Evolutionary conservation across 1,140 invertebrate species (phyloP).

Genomic region (Palaemon carinicauda): DNA sequence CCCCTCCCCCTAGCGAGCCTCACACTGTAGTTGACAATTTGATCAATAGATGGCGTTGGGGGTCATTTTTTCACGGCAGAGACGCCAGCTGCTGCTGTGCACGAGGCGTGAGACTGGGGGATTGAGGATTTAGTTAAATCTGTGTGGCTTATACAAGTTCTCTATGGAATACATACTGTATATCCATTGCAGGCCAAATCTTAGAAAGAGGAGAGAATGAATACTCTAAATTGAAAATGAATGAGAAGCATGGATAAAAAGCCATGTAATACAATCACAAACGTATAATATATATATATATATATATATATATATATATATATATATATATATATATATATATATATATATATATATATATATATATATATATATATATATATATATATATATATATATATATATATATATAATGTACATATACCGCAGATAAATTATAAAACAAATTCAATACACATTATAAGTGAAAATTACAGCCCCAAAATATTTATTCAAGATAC

Average conservation of each 20-base stretch:
- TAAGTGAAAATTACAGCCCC: too few relatives aligned
- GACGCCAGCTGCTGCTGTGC: neutral
- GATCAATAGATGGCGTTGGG: conserved; percentile 55
- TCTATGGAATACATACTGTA: too few relatives aligned
- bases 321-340: neutral
- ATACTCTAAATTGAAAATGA: too few relatives aligned
- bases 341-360: conserved; percentile 17
- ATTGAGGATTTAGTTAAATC: neutral
- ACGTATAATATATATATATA: neutral
- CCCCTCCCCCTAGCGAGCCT: neutral
- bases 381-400: neutral
- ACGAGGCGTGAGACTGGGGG: neutral
- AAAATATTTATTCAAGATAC: too few relatives aligned
- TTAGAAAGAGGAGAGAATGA: too few relatives aligned
- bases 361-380: neutral
- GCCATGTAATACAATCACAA: neutral
- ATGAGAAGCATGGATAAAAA: too few relatives aligned
- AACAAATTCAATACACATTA: too few relatives aligned
- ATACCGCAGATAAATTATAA: too few relatives aligned
- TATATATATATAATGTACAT: neutral
- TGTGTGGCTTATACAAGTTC: too few relatives aligned
- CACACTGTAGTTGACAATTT: conserved; percentile 43
- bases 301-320: neutral
- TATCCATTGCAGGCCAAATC: too few relatives aligned
- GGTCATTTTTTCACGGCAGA: conserved; percentile 31